A percentile compares a stretch with the other conserved stretches of the same genome.
Conservation (phyloP, 2,113 vertebrate genomes). For the mouse (Mus musculus) region GRCm39 chr6:10642001-10642500, state of each 20-base stretch:
- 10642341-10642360: too few species aligned
- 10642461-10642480: background rate
- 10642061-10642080: background rate
- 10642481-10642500: background rate
- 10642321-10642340: too few species aligned
- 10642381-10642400: too few species aligned
- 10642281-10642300: too few species aligned
- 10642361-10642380: too few species aligned
- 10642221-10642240: too few species aligned
- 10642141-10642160: background rate
- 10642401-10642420: too few species aligned
- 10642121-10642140: background rate
- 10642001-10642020: background rate
- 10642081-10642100: conserved; percentile 29
- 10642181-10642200: background rate
- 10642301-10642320: too few species aligned
- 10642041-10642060: background rate
- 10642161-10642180: background rate
- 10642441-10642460: background rate
- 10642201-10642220: too few species aligned
- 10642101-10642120: background rate
- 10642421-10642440: background rate
- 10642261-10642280: too few species aligned
- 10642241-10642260: too few species aligned
- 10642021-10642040: background rate